Evolutionary conservation across 2,797 vertebrate species (phyloP).

Genomic region (Morelia viridis): DNA sequence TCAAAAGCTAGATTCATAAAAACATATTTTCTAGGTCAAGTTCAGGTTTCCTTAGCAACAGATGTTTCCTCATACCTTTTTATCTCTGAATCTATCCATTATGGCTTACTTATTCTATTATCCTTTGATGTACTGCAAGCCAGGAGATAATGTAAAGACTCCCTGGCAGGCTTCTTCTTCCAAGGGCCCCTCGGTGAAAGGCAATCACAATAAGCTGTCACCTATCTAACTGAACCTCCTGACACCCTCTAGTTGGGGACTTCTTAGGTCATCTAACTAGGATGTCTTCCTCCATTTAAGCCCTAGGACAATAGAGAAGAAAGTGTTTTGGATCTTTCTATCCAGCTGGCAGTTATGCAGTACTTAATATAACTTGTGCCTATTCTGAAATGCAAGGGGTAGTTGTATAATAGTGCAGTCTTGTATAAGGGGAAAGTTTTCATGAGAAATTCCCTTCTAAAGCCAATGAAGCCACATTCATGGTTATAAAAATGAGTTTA

Average conservation of each 20-base stretch:
- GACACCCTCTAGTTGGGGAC: neutral
- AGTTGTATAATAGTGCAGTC: too few relatives aligned
- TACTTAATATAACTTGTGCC: too few relatives aligned
- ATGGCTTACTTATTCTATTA: constrained; percentile 51
- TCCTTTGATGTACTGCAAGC: constrained; percentile 15
- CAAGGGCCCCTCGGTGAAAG: neutral
- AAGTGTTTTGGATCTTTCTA: too few relatives aligned
- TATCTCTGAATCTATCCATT: constrained; percentile 1
- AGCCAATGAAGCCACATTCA: too few relatives aligned
- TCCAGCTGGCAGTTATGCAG: too few relatives aligned
- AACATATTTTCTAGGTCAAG: constrained; percentile 32
- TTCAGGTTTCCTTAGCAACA: constrained; percentile 46
- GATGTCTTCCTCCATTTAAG: too few relatives aligned
- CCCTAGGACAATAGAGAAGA: too few relatives aligned
- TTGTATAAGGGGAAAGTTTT: too few relatives aligned
- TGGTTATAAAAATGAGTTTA: too few relatives aligned
- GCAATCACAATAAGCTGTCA: neutral
- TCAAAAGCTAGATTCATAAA: constrained; percentile 19
- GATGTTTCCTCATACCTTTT: constrained; percentile 10
- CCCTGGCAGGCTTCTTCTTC: neutral
- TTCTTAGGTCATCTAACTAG: too few relatives aligned
- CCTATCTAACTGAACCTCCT: neutral
- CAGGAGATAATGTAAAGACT: neutral
- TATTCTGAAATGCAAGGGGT: too few relatives aligned
- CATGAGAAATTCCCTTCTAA: too few relatives aligned